Evolutionary conservation across 1,140 invertebrate species (phyloP).

Genomic region (Whitmania pigra): DNA sequence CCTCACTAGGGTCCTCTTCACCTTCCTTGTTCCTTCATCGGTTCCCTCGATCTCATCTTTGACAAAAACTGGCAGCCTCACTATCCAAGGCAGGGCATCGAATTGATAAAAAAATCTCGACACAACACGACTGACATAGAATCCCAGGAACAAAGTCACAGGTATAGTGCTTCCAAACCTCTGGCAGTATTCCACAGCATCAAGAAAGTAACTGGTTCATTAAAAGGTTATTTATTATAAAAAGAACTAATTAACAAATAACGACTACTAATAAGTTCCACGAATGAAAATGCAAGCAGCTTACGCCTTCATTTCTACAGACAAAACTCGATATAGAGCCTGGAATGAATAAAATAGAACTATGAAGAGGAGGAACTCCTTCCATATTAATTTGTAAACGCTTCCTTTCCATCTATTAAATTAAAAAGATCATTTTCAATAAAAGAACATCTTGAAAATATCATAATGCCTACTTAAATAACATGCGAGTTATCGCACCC

Average conservation of each 20-base stretch:
- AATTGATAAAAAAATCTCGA: not conserved
- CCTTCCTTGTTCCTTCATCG: constrained; percentile 67
- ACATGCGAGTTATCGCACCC: not conserved
- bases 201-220: constrained; percentile 19
- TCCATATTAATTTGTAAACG: constrained; percentile 20
- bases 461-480: not conserved
- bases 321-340: not conserved
- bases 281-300: not conserved
- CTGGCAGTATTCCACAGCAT: constrained; percentile 13
- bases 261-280: not conserved
- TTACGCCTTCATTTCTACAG: constrained; percentile 1
- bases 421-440: constrained; percentile 39
- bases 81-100: constrained; percentile 63
- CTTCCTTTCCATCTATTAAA: constrained; percentile 44
- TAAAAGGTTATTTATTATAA: not conserved
- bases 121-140: constrained; percentile 15
- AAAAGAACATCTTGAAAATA: not conserved
- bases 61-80: constrained; percentile 71
- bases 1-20: constrained; percentile 68
- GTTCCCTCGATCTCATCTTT: constrained; percentile 61
- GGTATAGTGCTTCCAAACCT: constrained; percentile 16
- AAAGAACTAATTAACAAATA: not conserved
- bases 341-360: constrained; percentile 11
- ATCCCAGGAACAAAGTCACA: constrained; percentile 13
- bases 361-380: constrained; percentile 16